Percentiles rank a stretch among this genome's conserved stretches.
These are phyloP conservation scores for Pocillopora verrucosa DNA, from an alignment of 64 coral and sea anemone genomes.

Conservation along the genomic window DNA sequence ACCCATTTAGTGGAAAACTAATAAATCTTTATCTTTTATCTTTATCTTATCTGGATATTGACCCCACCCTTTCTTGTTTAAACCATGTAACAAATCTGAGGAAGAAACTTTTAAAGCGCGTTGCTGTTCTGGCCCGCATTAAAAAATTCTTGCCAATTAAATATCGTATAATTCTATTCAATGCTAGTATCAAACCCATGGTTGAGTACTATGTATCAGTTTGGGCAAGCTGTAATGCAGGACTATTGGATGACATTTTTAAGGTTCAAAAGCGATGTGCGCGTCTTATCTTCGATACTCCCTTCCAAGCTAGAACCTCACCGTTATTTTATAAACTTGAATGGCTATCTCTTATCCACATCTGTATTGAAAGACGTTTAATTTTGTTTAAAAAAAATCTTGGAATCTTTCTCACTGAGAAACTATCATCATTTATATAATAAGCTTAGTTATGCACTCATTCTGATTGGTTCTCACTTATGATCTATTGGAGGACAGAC, in stretches of 20 bases:
- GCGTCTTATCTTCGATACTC: slow-evolving; percentile 17
- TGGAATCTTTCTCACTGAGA: no score
- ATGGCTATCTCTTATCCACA: no score
- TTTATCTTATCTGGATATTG: background rate
- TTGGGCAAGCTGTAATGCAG: slow-evolving; percentile 48
- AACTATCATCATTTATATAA: no score
- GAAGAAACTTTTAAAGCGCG: slow-evolving; percentile 17
- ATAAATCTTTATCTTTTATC: no score
- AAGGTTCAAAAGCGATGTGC: slow-evolving; percentile 36
- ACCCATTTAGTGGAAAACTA: no score
- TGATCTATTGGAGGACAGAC: no score
- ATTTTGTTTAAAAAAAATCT: no score
- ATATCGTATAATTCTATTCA: slow-evolving; percentile 40
- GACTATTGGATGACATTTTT: slow-evolving; percentile 25
- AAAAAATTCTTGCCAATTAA: background rate
- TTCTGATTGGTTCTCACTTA: no score
- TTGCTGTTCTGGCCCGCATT: background rate
- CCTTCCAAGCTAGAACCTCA: background rate
- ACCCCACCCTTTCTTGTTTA: slow-evolving; percentile 35
- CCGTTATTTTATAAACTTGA: background rate
- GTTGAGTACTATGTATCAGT: slow-evolving; percentile 51
- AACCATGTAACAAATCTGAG: slow-evolving; percentile 39
- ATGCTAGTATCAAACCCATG: slow-evolving; percentile 44
- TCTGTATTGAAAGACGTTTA: no score
- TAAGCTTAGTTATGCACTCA: no score